Percentiles rank a stretch among this genome's conserved stretches.
Evolutionary conservation across 2,888 invertebrate species (phyloP).

Genomic region (Ephialtes manifestator): DNA sequence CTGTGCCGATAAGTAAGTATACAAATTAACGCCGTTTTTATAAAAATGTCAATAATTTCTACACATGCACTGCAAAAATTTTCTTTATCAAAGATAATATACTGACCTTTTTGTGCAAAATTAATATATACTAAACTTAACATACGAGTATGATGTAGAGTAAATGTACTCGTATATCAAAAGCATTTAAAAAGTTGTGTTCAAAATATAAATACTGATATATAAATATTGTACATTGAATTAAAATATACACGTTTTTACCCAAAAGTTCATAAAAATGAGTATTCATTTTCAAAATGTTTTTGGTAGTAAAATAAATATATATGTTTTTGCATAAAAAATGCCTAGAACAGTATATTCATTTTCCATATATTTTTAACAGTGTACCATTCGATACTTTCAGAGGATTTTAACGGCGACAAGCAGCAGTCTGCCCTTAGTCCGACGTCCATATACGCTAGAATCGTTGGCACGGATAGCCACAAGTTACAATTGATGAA

Average conservation of each 20-base stretch:
- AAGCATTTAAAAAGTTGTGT: no score
- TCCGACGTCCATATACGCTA: constrained; percentile 89
- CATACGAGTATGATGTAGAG: no score
- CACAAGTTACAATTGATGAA: constrained; percentile 94
- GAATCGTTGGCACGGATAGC: constrained; percentile 89
- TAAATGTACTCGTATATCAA: no score
- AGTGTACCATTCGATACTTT: constrained; percentile 54
- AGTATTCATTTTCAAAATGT: no score
- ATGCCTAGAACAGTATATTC: neutral
- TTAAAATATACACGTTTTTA: no score
- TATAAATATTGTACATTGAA: no score
- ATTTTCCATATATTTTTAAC: neutral
- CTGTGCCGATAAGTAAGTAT: constrained; percentile 52
- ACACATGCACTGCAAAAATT: no score
- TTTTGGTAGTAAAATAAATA: neutral
- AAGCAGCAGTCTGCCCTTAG: constrained; percentile 84
- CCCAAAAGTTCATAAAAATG: no score
- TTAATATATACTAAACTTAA: no score
- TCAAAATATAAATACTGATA: no score
- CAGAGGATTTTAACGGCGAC: constrained; percentile 77
- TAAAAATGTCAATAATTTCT: neutral
- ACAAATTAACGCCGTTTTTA: neutral
- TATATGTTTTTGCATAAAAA: neutral
- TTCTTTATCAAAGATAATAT: no score
- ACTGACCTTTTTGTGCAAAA: no score